Evolutionary conservation across 2,113 vertebrate genomes (phyloP).

Genomic region (Isichthys henryi): DNA sequence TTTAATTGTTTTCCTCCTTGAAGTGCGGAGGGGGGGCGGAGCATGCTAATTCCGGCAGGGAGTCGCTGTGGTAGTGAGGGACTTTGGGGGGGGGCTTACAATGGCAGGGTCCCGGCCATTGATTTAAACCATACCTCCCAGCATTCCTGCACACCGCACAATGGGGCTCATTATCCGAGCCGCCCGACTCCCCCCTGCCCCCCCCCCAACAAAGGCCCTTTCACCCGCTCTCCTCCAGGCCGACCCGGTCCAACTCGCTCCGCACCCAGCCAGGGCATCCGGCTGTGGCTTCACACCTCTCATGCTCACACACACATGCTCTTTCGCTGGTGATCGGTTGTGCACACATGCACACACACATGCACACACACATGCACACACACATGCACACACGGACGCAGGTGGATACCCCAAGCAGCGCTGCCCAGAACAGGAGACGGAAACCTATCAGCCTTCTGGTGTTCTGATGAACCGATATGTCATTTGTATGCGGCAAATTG

Average conservation of each 20-base stretch:
- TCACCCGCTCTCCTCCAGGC: conserved; percentile 14
- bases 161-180: conserved; percentile 43
- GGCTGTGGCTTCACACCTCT: background rate
- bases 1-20: conserved; percentile 80
- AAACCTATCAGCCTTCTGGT: background rate
- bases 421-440: background rate
- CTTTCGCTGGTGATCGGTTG: background rate
- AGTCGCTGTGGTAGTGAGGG: conserved; percentile 28
- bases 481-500: background rate
- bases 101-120: conserved; percentile 46
- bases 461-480: background rate
- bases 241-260: background rate
- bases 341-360: conserved; percentile 14
- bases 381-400: background rate
- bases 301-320: conserved; percentile 8
- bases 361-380: background rate
- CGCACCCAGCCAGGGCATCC: background rate
- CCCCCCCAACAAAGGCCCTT: conserved; percentile 30
- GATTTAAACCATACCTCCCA: conserved; percentile 51
- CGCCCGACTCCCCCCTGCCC: conserved; percentile 21
- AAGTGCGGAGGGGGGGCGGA: conserved; percentile 59
- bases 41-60: conserved; percentile 49
- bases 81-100: conserved; percentile 40
- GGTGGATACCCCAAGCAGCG: background rate
- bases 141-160: conserved; percentile 44